phyloP scores from a whole-genome alignment of 1,140 invertebrate species.

The Physella acuta region DNA sequence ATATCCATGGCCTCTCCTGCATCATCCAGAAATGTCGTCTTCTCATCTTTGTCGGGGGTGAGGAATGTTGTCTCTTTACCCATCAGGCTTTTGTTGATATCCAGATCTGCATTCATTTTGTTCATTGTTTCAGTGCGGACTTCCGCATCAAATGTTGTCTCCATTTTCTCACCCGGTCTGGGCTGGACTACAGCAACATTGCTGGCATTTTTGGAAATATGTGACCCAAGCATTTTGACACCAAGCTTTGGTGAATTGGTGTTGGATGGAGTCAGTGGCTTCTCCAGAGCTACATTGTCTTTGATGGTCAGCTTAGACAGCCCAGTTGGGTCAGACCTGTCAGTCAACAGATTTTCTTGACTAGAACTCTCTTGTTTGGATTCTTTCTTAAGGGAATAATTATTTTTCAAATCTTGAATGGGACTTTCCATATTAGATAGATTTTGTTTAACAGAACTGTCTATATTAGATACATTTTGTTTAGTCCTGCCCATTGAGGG shows the following conservation, averaged over 20 bases:
- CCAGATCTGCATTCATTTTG: conserved; percentile 28
- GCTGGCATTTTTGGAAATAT: conserved; percentile 47
- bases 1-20: conserved; percentile 79
- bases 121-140: conserved; percentile 54
- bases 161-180: conserved; percentile 54
- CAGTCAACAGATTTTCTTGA: conserved; percentile 17
- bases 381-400: no score
- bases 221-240: conserved; percentile 48
- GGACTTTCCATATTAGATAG: not conserved
- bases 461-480: no score
- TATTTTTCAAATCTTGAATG: not conserved
- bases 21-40: conserved; percentile 64
- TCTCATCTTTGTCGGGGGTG: conserved; percentile 44
- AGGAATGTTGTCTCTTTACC: conserved; percentile 44
- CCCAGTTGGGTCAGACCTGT: not conserved
- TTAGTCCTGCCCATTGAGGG: not conserved
- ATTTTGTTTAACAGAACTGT: not conserved
- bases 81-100: conserved; percentile 5
- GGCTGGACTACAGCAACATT: conserved; percentile 56
- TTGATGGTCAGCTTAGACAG: conserved; percentile 20
- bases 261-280: conserved; percentile 26
- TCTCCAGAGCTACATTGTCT: conserved; percentile 20
- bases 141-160: conserved; percentile 58
- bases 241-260: conserved; percentile 51
- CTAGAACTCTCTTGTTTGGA: no score